These are phyloP conservation scores for Ceyx melanurus DNA, from an alignment of 2,113 vertebrate species.

Conservation along the genomic window DNA sequence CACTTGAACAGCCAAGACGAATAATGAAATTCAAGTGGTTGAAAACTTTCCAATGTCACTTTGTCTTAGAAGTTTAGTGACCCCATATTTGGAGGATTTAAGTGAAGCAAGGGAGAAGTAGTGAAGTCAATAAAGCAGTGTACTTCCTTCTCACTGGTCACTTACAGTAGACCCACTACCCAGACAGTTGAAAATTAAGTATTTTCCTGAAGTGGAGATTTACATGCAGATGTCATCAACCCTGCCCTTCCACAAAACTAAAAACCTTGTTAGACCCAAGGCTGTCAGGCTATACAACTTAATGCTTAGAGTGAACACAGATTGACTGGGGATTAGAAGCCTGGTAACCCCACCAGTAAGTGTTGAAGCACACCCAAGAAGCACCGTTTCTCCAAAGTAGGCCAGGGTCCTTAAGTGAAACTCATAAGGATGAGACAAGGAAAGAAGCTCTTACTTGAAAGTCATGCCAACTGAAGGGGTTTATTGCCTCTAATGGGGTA, in stretches of 20 bases:
- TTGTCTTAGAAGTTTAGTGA: background rate
- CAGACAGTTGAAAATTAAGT: background rate
- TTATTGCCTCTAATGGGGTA: background rate
- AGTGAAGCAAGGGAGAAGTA: rapidly evolving
- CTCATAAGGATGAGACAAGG: background rate
- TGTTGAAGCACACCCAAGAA: background rate
- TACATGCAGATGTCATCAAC: rapidly evolving
- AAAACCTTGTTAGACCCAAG: background rate
- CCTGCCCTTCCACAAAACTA: background rate
- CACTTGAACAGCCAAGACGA: background rate
- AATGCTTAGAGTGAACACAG: background rate
- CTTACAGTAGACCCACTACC: background rate
- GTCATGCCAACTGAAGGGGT: background rate
- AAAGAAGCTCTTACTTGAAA: background rate
- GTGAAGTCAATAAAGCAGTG: background rate
- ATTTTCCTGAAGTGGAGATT: background rate
- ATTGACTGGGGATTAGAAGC: background rate
- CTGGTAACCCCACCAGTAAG: background rate
- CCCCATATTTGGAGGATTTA: rapidly evolving
- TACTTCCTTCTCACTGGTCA: background rate
- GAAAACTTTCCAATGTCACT: background rate
- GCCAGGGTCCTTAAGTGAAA: background rate
- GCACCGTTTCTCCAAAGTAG: background rate
- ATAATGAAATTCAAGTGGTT: background rate
- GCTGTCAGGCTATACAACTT: rapidly evolving